Conservation (phyloP, 2,888 invertebrate genomes). For the Latrodectus elegans region DNA sequence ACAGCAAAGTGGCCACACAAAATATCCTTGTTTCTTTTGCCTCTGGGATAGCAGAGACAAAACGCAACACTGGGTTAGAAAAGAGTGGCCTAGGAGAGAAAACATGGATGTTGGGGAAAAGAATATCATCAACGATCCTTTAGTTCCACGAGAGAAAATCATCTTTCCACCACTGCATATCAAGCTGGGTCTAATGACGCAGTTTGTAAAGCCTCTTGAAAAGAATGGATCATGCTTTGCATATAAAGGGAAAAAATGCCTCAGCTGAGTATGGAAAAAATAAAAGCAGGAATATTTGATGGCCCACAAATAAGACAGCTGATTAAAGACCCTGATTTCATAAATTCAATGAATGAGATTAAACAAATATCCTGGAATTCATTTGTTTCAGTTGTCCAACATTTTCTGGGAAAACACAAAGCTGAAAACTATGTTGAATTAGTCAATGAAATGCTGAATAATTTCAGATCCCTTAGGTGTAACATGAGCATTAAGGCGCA, state of each 20-base stretch:
- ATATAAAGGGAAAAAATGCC: constrained; percentile 5
- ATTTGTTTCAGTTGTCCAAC: too few relatives aligned
- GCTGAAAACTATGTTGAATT: too few relatives aligned
- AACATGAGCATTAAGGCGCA: background rate
- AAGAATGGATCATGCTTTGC: background rate
- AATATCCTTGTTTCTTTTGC: too few relatives aligned
- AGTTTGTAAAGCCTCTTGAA: constrained; percentile 17
- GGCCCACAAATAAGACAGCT: constrained; percentile 27
- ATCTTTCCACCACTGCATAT: constrained; percentile 31
- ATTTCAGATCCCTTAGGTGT: background rate
- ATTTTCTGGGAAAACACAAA: too few relatives aligned
- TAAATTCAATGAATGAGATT: too few relatives aligned
- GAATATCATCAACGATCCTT: constrained; percentile 21
- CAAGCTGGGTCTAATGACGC: constrained; percentile 23
- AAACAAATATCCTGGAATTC: too few relatives aligned
- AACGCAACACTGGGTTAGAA: too few relatives aligned
- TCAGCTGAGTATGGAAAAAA: constrained; percentile 14
- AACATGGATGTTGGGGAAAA: constrained; percentile 12
- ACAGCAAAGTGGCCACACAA: too few relatives aligned
- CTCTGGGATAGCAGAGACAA: too few relatives aligned
- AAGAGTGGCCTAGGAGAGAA: constrained; percentile 6
- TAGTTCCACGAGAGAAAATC: constrained; percentile 21
- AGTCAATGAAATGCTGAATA: too few relatives aligned
- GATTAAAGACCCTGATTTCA: too few relatives aligned
- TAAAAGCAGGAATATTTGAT: constrained; percentile 32